These are phyloP conservation scores for Bombylius major DNA, from an alignment of 2,888 invertebrate genomes.

Conservation along the genomic window DNA sequence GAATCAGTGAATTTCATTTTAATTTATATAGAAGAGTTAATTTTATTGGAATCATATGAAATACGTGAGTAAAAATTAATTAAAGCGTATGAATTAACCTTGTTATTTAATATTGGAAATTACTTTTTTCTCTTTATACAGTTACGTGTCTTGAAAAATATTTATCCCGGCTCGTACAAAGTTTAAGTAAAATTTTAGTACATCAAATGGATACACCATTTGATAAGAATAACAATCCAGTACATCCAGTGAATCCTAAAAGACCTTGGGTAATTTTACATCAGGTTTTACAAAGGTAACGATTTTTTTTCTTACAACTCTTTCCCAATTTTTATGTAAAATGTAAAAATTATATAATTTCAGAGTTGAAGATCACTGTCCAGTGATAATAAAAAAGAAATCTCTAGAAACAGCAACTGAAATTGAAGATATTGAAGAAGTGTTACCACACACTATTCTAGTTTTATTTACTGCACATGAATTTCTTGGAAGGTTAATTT, in stretches of 20 bases:
- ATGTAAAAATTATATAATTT: too few species aligned
- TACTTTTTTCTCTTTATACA: conserved; percentile 11
- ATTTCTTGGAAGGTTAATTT: conserved; percentile 51
- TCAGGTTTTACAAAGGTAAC: conserved; percentile 53
- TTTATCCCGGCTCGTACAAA: conserved; percentile 55
- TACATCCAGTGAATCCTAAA: conserved; percentile 56
- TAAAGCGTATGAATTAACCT: background rate
- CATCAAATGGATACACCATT: conserved; percentile 56
- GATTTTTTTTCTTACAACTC: background rate
- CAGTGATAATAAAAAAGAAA: conserved; percentile 37
- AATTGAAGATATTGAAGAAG: conserved; percentile 40
- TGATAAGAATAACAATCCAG: conserved; percentile 47
- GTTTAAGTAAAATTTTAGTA: conserved; percentile 60
- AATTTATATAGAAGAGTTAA: conserved; percentile 39
- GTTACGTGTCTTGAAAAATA: conserved; percentile 44
- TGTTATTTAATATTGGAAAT: background rate
- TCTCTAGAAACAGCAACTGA: conserved; percentile 17
- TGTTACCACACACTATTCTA: conserved; percentile 59
- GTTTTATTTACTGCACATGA: conserved; percentile 75
- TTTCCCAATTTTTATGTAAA: too few species aligned
- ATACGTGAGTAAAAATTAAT: conserved; percentile 33
- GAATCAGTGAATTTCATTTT: conserved; percentile 35
- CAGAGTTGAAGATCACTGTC: conserved; percentile 55
- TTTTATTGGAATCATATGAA: conserved; percentile 41
- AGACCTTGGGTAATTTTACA: conserved; percentile 76